Base-by-base conservation (phyloP, 1,140 invertebrate genomes). In the Sycophila sp. region DNA sequence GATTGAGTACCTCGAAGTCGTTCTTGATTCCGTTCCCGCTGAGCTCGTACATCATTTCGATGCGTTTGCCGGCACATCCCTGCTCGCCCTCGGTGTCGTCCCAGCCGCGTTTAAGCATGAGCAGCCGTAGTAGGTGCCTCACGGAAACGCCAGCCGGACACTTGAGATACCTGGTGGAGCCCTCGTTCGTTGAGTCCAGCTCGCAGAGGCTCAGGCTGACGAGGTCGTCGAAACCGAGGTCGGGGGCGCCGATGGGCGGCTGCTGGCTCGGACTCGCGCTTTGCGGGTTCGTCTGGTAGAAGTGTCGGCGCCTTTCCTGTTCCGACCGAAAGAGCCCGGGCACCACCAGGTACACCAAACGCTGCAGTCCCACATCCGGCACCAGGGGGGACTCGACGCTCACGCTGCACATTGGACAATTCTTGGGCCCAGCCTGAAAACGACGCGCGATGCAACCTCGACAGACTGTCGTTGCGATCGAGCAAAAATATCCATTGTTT, bases 371-470 rank as follows among this genome's bases (percentile, higher is more conserved):
- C 67, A 89, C 85, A 79, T 94, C 92, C 47, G 87, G 82, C 66
- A 89, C 80, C 47, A 91, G 87, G 68, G 89, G 88, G 17, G 81
- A 79, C 11, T 83, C 72, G 17, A 90, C 89, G 60, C 87, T 73
- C 6, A 75, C 72, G 62, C 73, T 79, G 73, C 83, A 85, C 0
- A 83, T 80, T 17, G 83, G 83, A 73, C 83, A 85, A 22, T 68
- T 75, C 71, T 81, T 91, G 77, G 92, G 93, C 77, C 94, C 93
- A 62, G 88, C 90, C 78, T 93, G 90, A 64, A 97, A 87, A 84
- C 95, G 92, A 81, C 93, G 93, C 59, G 96, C 92, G 80, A 97
- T 94, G 85, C 95, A 97, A 78, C 94, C 94, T 80, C 94, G 92
- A 87, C 95, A 96, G 89, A 96, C 93, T 94, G 87, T n/a, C n/a